Conservation (phyloP, 2,888 invertebrate species). For the Lypha dubia region DNA sequence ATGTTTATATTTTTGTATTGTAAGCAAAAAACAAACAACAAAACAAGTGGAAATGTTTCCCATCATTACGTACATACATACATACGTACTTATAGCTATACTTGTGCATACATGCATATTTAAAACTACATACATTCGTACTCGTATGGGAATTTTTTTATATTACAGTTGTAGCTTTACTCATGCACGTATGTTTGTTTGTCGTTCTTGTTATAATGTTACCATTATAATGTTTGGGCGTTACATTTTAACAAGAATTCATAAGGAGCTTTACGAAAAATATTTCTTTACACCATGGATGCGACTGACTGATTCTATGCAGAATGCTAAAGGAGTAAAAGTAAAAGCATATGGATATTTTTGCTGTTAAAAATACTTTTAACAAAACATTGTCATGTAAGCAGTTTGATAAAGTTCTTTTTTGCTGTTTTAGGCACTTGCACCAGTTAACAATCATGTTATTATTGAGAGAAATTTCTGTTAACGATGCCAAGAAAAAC, state of each 20-base stretch:
- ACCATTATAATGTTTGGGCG: conserved; percentile 55
- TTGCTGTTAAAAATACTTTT: conserved; percentile 7
- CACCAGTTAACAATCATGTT: conserved; percentile 27
- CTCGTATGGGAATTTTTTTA: no score
- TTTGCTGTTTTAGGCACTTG: neutral
- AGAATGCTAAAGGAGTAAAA: neutral
- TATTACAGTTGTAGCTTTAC: conserved; percentile 14
- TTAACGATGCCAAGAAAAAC: conserved; percentile 1
- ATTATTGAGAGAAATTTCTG: conserved; percentile 15
- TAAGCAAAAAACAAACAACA: conserved; percentile 22
- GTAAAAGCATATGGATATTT: neutral
- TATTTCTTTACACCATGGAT: conserved; percentile 22
- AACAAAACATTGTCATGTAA: conserved; percentile 40
- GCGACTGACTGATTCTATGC: no score
- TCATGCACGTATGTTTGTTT: neutral
- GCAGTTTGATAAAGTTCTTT: conserved; percentile 11
- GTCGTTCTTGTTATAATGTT: conserved; percentile 33
- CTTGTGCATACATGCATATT: conserved; percentile 1
- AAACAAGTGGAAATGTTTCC: conserved; percentile 51
- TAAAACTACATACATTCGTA: conserved; percentile 23
- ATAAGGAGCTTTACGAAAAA: conserved; percentile 64
- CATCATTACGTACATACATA: conserved; percentile 27
- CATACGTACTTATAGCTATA: neutral
- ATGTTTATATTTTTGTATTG: conserved; percentile 42
- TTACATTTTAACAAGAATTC: conserved; percentile 57